Conservation (phyloP, 2,888 invertebrate species). For the Pheosia gnoma region DNA sequence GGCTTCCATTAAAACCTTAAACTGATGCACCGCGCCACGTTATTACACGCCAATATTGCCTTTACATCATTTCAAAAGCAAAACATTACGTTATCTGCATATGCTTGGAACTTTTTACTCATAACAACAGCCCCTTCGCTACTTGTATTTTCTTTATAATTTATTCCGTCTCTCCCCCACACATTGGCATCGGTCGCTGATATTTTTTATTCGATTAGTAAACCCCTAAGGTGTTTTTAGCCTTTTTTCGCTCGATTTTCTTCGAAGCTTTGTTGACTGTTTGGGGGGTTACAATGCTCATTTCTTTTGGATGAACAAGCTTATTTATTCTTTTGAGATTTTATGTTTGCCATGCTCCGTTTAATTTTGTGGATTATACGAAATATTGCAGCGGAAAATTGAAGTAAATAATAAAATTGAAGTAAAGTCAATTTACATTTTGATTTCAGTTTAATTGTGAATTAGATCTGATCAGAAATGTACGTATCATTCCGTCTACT, state of each 20-base stretch:
- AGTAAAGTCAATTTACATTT: background rate
- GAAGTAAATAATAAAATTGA: too few relatives aligned
- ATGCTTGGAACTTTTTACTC: conserved; percentile 75
- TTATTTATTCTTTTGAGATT: conserved; percentile 71
- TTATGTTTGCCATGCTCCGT: conserved; percentile 32
- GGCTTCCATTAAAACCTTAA: conserved; percentile 29
- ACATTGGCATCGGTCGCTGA: conserved; percentile 84
- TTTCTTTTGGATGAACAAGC: conserved; percentile 81
- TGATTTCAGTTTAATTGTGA: background rate
- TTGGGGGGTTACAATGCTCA: conserved; percentile 80
- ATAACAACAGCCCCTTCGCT: conserved; percentile 77
- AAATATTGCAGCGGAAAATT: conserved; percentile 1
- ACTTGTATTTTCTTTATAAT: conserved; percentile 83
- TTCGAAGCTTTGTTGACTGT: conserved; percentile 84
- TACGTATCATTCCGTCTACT: too few relatives aligned
- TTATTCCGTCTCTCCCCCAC: conserved; percentile 82
- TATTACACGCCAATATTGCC: conserved; percentile 56
- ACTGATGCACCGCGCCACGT: conserved; percentile 41
- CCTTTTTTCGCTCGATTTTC: conserved; percentile 85
- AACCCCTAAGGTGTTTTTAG: conserved; percentile 85
- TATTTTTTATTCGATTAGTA: conserved; percentile 86
- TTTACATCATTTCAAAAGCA: conserved; percentile 63
- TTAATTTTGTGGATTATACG: conserved; percentile 24
- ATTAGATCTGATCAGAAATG: too few relatives aligned
- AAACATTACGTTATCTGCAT: conserved; percentile 71